phyloP scores from a whole-genome alignment of 2,888 invertebrate genomes.

The Agapostemon virescens region DNA sequence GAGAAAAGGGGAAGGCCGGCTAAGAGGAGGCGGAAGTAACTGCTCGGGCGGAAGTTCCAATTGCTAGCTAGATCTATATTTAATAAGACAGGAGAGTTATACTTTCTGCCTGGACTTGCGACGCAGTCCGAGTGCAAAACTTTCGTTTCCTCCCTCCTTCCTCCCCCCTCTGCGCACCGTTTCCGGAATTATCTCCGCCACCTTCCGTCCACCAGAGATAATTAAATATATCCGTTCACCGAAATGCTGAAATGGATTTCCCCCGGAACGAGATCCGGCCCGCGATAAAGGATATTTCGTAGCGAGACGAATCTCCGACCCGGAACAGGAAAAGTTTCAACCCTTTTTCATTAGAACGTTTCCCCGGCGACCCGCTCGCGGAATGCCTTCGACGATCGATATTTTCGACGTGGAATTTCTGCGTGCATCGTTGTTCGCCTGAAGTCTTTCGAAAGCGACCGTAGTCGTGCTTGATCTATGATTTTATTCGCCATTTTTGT shows the following conservation, averaged over 20 bases:
- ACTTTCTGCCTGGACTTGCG: slow-evolving; percentile 66
- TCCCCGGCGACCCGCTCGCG: slow-evolving; percentile 5
- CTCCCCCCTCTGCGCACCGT: not conserved
- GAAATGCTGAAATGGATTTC: slow-evolving; percentile 74
- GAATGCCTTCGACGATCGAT: slow-evolving; percentile 12
- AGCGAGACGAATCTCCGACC: slow-evolving; percentile 25
- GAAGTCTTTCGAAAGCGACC: not conserved
- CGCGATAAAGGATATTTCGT: slow-evolving; percentile 62
- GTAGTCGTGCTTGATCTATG: not conserved
- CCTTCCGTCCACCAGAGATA: slow-evolving; percentile 67
- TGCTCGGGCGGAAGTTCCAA: slow-evolving; percentile 72
- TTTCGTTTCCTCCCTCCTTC: slow-evolving; percentile 63
- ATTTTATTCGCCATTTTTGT: not conserved
- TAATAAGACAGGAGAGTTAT: slow-evolving; percentile 76
- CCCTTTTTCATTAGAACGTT: slow-evolving; percentile 18
- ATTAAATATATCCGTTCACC: slow-evolving; percentile 75
- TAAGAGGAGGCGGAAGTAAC: slow-evolving; percentile 65
- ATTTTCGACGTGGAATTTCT: not conserved
- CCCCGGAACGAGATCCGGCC: slow-evolving; percentile 46
- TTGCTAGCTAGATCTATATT: slow-evolving; percentile 74
- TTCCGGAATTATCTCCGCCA: slow-evolving; percentile 59
- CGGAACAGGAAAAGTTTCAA: slow-evolving; percentile 42
- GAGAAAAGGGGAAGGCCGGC: slow-evolving; percentile 17
- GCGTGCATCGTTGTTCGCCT: not conserved
- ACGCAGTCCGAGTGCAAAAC: slow-evolving; percentile 71